Evolutionary conservation across 92 coral and sea anemone genomes (phyloP).

Genomic region (Hydrozoanthus gracilis): DNA sequence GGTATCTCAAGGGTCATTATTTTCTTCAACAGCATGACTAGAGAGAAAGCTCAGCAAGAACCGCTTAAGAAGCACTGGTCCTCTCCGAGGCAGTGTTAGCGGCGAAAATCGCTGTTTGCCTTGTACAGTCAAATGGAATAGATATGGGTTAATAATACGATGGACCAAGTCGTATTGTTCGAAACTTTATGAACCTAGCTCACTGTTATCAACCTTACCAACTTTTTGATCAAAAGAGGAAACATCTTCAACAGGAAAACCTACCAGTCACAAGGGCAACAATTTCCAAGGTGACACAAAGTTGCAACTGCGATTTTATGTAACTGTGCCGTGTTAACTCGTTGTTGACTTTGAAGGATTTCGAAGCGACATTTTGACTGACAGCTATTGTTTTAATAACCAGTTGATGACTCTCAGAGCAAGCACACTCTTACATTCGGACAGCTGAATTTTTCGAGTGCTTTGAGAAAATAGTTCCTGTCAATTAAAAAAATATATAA

Average conservation of each 20-base stretch:
- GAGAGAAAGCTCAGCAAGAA: neutral
- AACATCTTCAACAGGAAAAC: neutral
- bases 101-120: neutral
- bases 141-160: neutral
- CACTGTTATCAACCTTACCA: too few species aligned
- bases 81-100: neutral
- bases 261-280: neutral
- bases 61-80: neutral
- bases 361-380: slow-evolving; percentile 38
- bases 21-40: neutral
- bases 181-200: neutral
- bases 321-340: neutral
- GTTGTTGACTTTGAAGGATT: neutral
- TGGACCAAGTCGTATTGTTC: neutral
- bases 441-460: slow-evolving; percentile 29
- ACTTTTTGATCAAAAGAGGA: neutral
- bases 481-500: slow-evolving; percentile 4
- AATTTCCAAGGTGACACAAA: slow-evolving; percentile 4
- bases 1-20: neutral
- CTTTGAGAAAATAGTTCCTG: neutral
- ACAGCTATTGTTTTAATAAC: slow-evolving; percentile 63
- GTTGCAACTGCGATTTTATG: neutral
- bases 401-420: slow-evolving; percentile 37
- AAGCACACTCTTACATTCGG: slow-evolving; percentile 1
- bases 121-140: neutral